Conservation (phyloP, 2,888 invertebrate species). For the Orthonychiurus folsomi region DNA sequence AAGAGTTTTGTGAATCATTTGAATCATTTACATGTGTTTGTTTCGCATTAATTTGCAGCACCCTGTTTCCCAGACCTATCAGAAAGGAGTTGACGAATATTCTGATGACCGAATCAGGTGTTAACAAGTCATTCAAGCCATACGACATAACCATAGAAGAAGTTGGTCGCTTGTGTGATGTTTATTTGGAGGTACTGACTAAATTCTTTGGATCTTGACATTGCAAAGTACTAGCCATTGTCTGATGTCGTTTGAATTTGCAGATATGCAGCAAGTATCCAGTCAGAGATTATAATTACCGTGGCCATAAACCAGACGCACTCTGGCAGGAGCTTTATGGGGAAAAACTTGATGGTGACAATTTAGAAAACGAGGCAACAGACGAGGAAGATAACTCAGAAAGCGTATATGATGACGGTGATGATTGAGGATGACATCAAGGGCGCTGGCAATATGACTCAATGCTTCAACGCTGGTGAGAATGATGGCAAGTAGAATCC, state of each 20-base stretch:
- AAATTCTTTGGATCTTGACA: neutral
- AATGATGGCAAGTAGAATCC: no score
- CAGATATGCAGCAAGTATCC: slow-evolving; percentile 24
- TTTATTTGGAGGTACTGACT: slow-evolving; percentile 51
- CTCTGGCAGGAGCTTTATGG: slow-evolving; percentile 22
- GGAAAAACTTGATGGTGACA: neutral
- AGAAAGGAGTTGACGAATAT: slow-evolving; percentile 57
- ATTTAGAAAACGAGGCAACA: neutral
- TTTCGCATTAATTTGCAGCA: no score
- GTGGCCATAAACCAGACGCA: slow-evolving; percentile 25
- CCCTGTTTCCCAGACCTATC: slow-evolving; percentile 64
- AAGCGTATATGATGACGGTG: slow-evolving; percentile 14
- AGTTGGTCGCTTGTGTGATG: slow-evolving; percentile 63
- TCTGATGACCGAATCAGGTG: slow-evolving; percentile 61
- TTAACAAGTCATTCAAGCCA: slow-evolving; percentile 60
- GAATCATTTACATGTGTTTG: no score
- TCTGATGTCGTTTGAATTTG: neutral
- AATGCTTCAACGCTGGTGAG: neutral
- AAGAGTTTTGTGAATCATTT: no score
- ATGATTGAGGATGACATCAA: slow-evolving; percentile 5
- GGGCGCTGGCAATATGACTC: neutral
- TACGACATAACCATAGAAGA: slow-evolving; percentile 69
- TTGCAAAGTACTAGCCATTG: neutral
- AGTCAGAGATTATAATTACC: slow-evolving; percentile 22
- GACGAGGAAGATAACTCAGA: neutral